Evolutionary conservation across 2,888 invertebrate species (phyloP).

Genomic region (Spialia ferax): DNA sequence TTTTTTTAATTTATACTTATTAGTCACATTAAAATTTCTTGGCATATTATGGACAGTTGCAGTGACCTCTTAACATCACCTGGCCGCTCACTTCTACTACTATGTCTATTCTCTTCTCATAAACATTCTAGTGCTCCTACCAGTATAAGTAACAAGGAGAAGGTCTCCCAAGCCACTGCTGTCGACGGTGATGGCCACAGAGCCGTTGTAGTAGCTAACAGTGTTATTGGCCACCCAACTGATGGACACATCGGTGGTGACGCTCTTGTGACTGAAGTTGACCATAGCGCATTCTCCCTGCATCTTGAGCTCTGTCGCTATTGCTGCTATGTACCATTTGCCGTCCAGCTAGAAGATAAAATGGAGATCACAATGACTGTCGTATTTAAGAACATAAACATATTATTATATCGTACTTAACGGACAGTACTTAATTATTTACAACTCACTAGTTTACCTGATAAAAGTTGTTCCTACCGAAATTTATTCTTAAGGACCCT

Average conservation of each 20-base stretch:
- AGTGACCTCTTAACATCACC: no score
- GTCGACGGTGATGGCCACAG: constrained; percentile 67
- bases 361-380: not conserved
- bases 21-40: no score
- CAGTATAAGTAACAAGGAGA: constrained; percentile 71
- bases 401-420: no score
- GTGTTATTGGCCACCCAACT: constrained; percentile 75
- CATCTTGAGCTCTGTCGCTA: constrained; percentile 56
- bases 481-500: no score
- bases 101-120: no score
- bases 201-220: constrained; percentile 72
- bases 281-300: constrained; percentile 75
- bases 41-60: no score
- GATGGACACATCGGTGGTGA: constrained; percentile 72
- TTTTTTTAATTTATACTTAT: no score
- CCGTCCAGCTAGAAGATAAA: constrained; percentile 12
- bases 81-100: no score
- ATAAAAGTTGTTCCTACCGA: no score
- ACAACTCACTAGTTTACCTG: no score
- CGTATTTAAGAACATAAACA: no score
- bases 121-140: constrained; percentile 50
- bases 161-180: constrained; percentile 69
- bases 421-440: no score
- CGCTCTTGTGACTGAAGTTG: constrained; percentile 70
- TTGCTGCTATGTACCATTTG: constrained; percentile 14